Evolutionary conservation across 2,797 vertebrate genomes (phyloP).

Genomic region (Notamacropus eugenii): DNA sequence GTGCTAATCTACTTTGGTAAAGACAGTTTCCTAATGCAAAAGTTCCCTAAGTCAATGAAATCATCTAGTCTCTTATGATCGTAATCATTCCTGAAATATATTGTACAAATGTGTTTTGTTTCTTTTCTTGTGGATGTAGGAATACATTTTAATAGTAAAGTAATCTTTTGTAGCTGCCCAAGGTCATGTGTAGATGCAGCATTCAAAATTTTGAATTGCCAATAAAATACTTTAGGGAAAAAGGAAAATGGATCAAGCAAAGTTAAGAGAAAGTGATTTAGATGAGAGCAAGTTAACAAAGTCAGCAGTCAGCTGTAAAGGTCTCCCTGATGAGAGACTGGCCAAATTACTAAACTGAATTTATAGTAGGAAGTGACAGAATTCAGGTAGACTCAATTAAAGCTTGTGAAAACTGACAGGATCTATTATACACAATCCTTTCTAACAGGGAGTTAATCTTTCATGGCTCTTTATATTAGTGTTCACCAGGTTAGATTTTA

Average conservation of each 20-base stretch:
- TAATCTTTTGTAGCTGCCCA: neutral
- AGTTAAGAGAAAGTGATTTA: neutral
- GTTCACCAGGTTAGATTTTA: neutral
- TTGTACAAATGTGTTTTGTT: neutral
- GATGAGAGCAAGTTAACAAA: neutral
- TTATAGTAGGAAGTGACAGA: neutral
- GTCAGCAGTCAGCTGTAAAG: neutral
- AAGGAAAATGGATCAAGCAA: slow-evolving; percentile 5
- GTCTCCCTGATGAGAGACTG: neutral
- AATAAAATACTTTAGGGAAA: slow-evolving; percentile 22
- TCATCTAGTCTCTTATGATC: neutral
- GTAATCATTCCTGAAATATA: neutral
- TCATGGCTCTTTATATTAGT: neutral
- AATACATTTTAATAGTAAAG: neutral
- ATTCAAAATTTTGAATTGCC: slow-evolving; percentile 27
- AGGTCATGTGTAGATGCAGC: neutral
- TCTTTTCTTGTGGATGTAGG: neutral
- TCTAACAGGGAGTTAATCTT: neutral
- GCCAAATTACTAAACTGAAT: neutral
- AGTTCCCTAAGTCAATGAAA: neutral
- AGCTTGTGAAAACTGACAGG: neutral
- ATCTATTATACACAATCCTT: neutral
- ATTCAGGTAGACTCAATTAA: neutral
- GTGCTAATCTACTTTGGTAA: neutral
- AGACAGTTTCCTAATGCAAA: neutral